These are phyloP conservation scores for Chrosomus eos DNA, from an alignment of 2,797 vertebrate species.

Conservation along the genomic window DNA sequence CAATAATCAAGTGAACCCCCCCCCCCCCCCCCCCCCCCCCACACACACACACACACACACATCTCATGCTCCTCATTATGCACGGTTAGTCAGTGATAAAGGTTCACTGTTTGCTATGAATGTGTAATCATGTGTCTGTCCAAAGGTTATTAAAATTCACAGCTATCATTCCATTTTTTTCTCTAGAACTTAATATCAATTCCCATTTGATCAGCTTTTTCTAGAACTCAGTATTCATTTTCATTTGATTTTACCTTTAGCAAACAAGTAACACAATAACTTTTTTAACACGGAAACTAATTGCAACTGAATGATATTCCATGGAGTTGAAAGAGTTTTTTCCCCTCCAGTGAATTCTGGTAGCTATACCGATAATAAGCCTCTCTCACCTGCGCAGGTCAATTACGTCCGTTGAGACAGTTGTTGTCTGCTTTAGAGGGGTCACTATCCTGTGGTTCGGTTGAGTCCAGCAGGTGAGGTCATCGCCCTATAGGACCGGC, in stretches of 20 bases:
- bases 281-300: too few relatives aligned
- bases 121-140: slow-evolving; percentile 34
- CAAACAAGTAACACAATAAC: not conserved
- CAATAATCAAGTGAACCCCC: too few relatives aligned
- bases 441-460: slow-evolving; percentile 51
- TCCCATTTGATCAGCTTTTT: not conserved
- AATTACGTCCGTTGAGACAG: slow-evolving; percentile 43
- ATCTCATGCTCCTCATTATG: not conserved
- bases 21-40: not conserved
- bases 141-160: slow-evolving; percentile 35
- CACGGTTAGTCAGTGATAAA: slow-evolving; percentile 37
- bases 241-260: not conserved
- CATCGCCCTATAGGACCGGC: slow-evolving; percentile 39
- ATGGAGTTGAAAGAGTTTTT: not conserved
- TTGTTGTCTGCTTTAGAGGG: slow-evolving; percentile 33
- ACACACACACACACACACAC: not conserved
- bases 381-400: slow-evolving; percentile 54
- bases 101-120: slow-evolving; percentile 36
- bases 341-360: not conserved
- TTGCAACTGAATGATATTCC: not conserved
- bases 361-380: not conserved
- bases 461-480: slow-evolving; percentile 30
- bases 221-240: not conserved
- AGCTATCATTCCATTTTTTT: not conserved
- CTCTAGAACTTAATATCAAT: not conserved